Evolutionary conservation across 2,888 invertebrate genomes (phyloP), one percentile per base, ranked within the genome.

Genomic region (Sisyra nigra): DNA sequence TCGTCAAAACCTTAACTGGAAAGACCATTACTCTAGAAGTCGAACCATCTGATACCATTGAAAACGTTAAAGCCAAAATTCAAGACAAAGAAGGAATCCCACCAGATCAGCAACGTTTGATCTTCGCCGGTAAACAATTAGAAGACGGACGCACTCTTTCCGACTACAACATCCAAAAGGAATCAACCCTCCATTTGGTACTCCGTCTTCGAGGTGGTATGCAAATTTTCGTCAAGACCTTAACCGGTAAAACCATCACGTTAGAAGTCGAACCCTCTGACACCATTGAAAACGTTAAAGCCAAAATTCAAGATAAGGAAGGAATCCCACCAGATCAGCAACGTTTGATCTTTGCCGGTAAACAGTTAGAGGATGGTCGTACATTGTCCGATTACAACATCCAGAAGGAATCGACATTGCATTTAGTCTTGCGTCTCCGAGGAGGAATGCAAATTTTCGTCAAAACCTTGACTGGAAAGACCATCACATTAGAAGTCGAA

Each of bases 1-100:
- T 65, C 29, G 57, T 56, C 2, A 58, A 55, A 46, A 61, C 59
- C 10, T 49, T 58, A 48, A 63, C 60, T 10, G 70, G 70, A 14
- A 71, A 71, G 49, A 71, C 70, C 18, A 69, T 69, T 48, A 67
- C 68, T 0, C 50, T 68, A n/a, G 61, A 56, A 51, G 63, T 70
- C 1, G 74, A 76, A 52, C 82, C 89, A 41, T 85, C 86, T 1
- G 89, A 92, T 59, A 85, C 87, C 7, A 91, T 92, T 54, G 91
- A 92, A 67, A 91, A 92, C 76, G 89, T 92, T 13, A 92, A 92
- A 60, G 83, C 85, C 0, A 88, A 88, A 60, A 87, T 88, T 52
- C 86, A 88, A 57, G 86, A 88, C 53, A 89, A 88, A 62, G 88
- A 88, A 60, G 88, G 88, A 41, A 87, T 88, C 53, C 87, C 88